These are phyloP conservation scores for Wiebesia pumilae DNA, from an alignment of 1,140 invertebrate genomes.

Conservation along the genomic window DNA sequence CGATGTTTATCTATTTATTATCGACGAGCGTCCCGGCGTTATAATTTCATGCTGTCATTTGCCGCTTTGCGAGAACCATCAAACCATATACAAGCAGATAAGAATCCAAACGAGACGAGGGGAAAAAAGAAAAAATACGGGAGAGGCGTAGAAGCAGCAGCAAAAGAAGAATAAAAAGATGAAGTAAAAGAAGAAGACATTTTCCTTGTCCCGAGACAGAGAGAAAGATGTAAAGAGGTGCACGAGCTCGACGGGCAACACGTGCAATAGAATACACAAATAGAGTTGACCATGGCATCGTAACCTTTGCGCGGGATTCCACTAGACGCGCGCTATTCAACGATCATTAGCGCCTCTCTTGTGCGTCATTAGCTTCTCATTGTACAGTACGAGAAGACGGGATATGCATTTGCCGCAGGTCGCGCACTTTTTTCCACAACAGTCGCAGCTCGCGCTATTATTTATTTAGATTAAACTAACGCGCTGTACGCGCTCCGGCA, in stretches of 20 bases:
- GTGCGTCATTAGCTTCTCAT: conserved; percentile 55
- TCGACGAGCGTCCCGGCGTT: conserved; percentile 8
- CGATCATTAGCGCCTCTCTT: conserved; percentile 41
- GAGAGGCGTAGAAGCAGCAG: background rate
- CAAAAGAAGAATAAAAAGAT: background rate
- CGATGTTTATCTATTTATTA: conserved; percentile 11
- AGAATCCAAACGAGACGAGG: background rate
- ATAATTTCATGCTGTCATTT: conserved; percentile 32
- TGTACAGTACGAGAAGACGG: background rate
- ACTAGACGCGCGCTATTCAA: background rate
- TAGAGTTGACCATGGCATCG: conserved; percentile 61
- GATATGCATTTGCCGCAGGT: background rate
- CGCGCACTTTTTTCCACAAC: background rate
- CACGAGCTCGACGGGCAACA: conserved; percentile 1
- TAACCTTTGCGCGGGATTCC: conserved; percentile 58
- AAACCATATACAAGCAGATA: background rate
- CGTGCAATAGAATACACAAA: conserved; percentile 52
- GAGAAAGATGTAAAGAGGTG: conserved; percentile 11
- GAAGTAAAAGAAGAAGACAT: background rate
- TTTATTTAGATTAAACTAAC: conserved; percentile 58
- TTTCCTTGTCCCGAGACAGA: background rate
- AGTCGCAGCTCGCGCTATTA: conserved; percentile 17
- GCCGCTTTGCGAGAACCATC: background rate
- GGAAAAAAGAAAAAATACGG: background rate
- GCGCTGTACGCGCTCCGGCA: background rate